phyloP scores from a whole-genome alignment of 1,140 invertebrate genomes.

The Aphidius ervi region DNA sequence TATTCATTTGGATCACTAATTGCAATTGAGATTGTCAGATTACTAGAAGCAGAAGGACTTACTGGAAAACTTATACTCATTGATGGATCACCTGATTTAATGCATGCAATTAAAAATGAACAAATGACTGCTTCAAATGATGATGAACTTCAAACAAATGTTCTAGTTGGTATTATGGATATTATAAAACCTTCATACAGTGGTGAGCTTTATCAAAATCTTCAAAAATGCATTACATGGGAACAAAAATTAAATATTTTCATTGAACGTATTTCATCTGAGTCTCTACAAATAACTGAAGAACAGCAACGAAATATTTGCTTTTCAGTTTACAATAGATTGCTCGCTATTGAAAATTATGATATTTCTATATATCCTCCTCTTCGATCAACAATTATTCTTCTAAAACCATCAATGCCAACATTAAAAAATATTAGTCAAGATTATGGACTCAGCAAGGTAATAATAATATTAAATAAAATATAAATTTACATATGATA shows the following conservation, averaged over 20 bases:
- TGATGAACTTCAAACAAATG: slow-evolving; percentile 33
- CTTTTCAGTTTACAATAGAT: slow-evolving; percentile 53
- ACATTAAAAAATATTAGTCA: slow-evolving; percentile 52
- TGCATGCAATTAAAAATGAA: slow-evolving; percentile 33
- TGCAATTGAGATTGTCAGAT: slow-evolving; percentile 41
- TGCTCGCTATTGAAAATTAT: slow-evolving; percentile 56
- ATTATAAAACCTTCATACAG: slow-evolving; percentile 22
- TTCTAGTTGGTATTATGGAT: slow-evolving; percentile 35
- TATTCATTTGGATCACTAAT: slow-evolving; percentile 49
- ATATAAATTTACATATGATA: too few species aligned
- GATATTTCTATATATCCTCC: slow-evolving; percentile 37
- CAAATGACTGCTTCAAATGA: slow-evolving; percentile 23
- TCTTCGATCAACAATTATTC: slow-evolving; percentile 57
- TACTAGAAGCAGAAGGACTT: slow-evolving; percentile 41
- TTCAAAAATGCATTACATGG: slow-evolving; percentile 46
- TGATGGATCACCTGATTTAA: slow-evolving; percentile 48
- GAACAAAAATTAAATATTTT: slow-evolving; percentile 43
- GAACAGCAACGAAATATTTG: slow-evolving; percentile 52
- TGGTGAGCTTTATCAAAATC: slow-evolving; percentile 38
- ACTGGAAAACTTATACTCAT: slow-evolving; percentile 42
- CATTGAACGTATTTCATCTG: slow-evolving; percentile 22
- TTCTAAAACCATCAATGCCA: slow-evolving; percentile 60
- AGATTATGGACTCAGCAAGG: slow-evolving; percentile 60
- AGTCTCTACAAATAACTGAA: slow-evolving; percentile 7
- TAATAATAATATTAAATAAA: slow-evolving; percentile 21